Conservation (phyloP, 2,888 invertebrate genomes). For the Acrobeloides nanus region DNA sequence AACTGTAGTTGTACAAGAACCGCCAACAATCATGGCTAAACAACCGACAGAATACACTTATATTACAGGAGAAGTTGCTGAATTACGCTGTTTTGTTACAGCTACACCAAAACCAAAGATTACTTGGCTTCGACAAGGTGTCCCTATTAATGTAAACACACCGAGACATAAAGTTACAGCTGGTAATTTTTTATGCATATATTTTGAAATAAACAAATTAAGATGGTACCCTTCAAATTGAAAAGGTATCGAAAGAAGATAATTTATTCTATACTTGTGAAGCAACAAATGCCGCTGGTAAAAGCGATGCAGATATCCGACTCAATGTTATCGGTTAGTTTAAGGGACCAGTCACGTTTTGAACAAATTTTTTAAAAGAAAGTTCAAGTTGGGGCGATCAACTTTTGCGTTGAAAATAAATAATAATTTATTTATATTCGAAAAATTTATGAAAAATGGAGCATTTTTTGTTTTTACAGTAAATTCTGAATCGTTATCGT, state of each 20-base stretch:
- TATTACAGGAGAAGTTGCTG: conserved; percentile 17
- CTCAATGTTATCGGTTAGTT: conserved; percentile 60
- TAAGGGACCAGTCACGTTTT: conserved; percentile 5
- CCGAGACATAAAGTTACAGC: conserved; percentile 16
- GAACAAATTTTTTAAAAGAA: no score
- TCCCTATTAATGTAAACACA: conserved; percentile 19
- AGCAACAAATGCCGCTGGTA: conserved; percentile 63
- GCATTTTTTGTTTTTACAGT: no score
- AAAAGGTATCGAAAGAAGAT: conserved; percentile 39
- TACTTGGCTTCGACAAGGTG: conserved; percentile 34
- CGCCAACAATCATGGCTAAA: conserved; percentile 37
- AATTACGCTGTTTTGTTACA: conserved; percentile 37
- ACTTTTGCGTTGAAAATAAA: no score
- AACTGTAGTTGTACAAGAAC: conserved; percentile 23
- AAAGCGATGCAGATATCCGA: conserved; percentile 59
- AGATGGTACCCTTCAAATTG: conserved; percentile 35
- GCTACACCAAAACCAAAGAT: conserved; percentile 21
- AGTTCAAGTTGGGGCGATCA: no score
- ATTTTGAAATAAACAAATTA: no score
- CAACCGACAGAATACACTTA: conserved; percentile 18
- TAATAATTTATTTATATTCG: no score
- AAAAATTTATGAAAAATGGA: no score
- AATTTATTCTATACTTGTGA: conserved; percentile 61
- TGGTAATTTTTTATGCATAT: no score
- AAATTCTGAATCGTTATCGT: no score